Evolutionary conservation across 2,888 invertebrate genomes (phyloP).

Genomic region (Lacanobia wlatinum): DNA sequence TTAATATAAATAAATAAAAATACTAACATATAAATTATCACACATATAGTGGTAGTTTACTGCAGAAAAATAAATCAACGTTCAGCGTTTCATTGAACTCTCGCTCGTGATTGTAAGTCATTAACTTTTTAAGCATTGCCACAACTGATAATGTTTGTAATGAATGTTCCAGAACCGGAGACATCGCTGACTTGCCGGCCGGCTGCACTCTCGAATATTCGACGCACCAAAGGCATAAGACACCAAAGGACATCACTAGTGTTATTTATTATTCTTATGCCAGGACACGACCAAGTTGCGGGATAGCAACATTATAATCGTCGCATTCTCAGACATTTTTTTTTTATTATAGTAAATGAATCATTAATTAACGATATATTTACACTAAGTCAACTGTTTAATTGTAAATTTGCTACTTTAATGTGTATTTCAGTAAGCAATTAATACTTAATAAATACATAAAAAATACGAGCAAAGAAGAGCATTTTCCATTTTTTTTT

Average conservation of each 20-base stretch:
- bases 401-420: too few relatives aligned
- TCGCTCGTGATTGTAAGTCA: conserved; percentile 48
- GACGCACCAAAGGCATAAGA: conserved; percentile 43
- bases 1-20: too few relatives aligned
- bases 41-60: neutral
- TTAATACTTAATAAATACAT: too few relatives aligned
- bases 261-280: conserved; percentile 38
- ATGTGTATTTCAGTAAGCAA: too few relatives aligned
- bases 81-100: conserved; percentile 47
- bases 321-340: neutral
- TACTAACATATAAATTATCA: neutral
- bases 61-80: conserved; percentile 35
- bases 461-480: neutral
- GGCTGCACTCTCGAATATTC: conserved; percentile 39
- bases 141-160: conserved; percentile 39
- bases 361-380: neutral
- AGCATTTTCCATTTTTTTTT: neutral
- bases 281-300: conserved; percentile 22
- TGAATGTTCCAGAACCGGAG: conserved; percentile 57
- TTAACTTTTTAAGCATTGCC: conserved; percentile 40
- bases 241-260: conserved; percentile 31
- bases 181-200: conserved; percentile 52
- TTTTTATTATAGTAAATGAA: neutral
- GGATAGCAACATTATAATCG: neutral
- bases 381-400: neutral